Percentiles rank a stretch among this genome's conserved stretches.
phyloP scores from a whole-genome alignment of 1,140 invertebrate species.

The Zelostemma sp. region DNA sequence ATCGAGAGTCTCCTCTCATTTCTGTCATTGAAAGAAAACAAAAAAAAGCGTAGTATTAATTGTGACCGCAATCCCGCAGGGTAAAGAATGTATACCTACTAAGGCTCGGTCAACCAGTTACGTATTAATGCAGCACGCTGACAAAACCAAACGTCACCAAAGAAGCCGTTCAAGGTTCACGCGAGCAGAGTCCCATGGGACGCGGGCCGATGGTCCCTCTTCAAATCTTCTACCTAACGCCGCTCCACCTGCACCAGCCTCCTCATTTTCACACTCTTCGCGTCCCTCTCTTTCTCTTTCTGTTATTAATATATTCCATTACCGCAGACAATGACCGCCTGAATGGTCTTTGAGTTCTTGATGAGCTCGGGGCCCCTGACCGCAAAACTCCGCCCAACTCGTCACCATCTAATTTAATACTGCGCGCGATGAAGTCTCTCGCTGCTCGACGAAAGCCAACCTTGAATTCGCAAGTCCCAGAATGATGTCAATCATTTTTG shows the following conservation, averaged over 20 bases:
- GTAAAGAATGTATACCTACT: conserved; percentile 42
- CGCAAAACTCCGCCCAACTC: conserved; percentile 46
- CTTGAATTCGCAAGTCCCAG: neutral
- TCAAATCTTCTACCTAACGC: conserved; percentile 18
- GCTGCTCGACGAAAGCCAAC: neutral
- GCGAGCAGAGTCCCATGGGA: conserved; percentile 43
- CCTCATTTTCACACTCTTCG: conserved; percentile 25
- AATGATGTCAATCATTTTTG: too few relatives aligned
- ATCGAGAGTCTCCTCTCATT: too few relatives aligned
- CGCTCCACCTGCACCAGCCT: conserved; percentile 1
- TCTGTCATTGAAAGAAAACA: neutral
- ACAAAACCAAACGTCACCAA: conserved; percentile 31
- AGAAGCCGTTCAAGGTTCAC: conserved; percentile 34
- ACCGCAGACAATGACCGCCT: conserved; percentile 66
- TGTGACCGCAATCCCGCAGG: conserved; percentile 20
- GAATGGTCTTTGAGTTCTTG: conserved; percentile 63
- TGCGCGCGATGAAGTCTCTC: neutral
- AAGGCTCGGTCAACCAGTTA: conserved; percentile 37
- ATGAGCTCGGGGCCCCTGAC: conserved; percentile 58
- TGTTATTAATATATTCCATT: conserved; percentile 71
- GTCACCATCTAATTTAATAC: too few relatives aligned
- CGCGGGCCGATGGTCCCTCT: conserved; percentile 15
- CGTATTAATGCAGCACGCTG: conserved; percentile 41
- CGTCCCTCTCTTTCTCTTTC: conserved; percentile 53
- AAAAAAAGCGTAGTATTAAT: conserved; percentile 33